Percentiles rank a stretch among this genome's conserved stretches.
These are phyloP conservation scores for Murina feae DNA, from an alignment of 2,113 vertebrate species.

Conservation along the genomic window DNA sequence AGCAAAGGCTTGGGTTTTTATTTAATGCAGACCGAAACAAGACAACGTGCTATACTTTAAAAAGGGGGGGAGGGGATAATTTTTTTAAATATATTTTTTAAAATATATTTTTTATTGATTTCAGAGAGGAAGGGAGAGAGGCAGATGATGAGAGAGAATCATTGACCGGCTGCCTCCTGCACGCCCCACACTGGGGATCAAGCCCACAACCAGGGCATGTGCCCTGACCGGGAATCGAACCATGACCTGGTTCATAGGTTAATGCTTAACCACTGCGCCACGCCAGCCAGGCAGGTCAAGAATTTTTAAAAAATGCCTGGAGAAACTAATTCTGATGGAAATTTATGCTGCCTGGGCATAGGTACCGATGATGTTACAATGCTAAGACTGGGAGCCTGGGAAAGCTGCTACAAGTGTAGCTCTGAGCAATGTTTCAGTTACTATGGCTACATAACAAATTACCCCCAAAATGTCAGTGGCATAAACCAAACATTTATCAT, in stretches of 20 bases:
- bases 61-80: neutral
- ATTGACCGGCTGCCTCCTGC: too few relatives aligned
- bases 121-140: too few relatives aligned
- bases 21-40: neutral
- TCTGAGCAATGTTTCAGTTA: neutral
- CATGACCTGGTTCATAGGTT: too few relatives aligned
- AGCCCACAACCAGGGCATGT: too few relatives aligned
- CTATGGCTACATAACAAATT: neutral
- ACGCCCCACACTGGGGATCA: too few relatives aligned
- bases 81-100: neutral
- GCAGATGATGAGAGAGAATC: too few relatives aligned
- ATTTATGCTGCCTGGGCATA: neutral
- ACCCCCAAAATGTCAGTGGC: neutral
- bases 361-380: neutral
- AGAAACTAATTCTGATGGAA: neutral
- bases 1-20: neutral
- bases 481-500: neutral
- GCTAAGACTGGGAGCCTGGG: neutral
- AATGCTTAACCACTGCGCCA: too few relatives aligned
- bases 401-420: neutral
- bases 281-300: neutral
- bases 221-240: too few relatives aligned
- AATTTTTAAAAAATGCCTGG: neutral
- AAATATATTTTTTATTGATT: neutral
- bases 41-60: neutral